Evolutionary conservation across 2,797 vertebrate genomes (phyloP).

Genomic region (Amphiprion clarkii): DNA sequence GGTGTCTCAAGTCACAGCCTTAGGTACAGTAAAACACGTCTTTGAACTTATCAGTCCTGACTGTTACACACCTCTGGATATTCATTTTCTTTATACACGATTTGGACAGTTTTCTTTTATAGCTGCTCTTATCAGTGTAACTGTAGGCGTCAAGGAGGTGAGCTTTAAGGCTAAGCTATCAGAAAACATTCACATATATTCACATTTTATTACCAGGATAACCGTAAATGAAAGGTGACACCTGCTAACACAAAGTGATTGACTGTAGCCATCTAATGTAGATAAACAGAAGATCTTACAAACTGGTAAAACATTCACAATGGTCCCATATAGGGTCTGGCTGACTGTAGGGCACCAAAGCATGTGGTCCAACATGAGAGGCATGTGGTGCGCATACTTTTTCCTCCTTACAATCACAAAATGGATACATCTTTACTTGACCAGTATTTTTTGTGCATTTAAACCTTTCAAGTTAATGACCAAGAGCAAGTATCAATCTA

Average conservation of each 20-base stretch:
- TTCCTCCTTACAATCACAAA: constrained; percentile 5
- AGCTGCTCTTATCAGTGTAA: constrained; percentile 36
- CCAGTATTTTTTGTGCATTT: neutral
- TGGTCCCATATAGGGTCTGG: constrained; percentile 11
- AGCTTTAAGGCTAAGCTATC: constrained; percentile 50
- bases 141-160: constrained; percentile 25
- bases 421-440: constrained; percentile 18
- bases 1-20: constrained; percentile 31
- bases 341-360: constrained; percentile 9
- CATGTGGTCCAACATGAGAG: constrained; percentile 13
- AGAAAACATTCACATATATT: constrained; percentile 41
- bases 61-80: neutral
- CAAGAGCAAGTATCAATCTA: neutral
- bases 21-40: constrained; percentile 28
- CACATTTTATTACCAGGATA: constrained; percentile 24
- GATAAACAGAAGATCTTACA: constrained; percentile 1
- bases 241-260: constrained; percentile 15
- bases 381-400: constrained; percentile 47
- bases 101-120: constrained; percentile 16
- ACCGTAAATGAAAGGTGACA: constrained; percentile 8
- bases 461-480: neutral
- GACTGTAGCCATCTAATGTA: neutral
- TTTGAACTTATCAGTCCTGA: constrained; percentile 32
- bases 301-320: neutral
- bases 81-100: constrained; percentile 18